A percentile compares a stretch with the other conserved stretches of the same genome.
Conservation (phyloP, 2,797 vertebrate species). For the Urosaurus nigricauda region DNA sequence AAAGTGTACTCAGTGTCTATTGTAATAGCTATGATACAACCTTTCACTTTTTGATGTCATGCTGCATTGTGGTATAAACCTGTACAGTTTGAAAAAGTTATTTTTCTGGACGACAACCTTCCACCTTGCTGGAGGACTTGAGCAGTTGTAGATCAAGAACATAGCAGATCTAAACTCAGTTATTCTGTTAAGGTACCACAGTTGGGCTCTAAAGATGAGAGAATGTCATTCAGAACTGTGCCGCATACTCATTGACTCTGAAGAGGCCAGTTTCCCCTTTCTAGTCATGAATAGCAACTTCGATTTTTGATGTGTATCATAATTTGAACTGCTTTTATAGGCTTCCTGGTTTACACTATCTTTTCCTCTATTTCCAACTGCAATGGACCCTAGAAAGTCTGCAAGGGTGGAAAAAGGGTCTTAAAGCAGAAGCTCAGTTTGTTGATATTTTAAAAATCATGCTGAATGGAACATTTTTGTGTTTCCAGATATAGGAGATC, state of each 20-base stretch:
- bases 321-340: not conserved
- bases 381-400: not conserved
- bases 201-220: too few relatives aligned
- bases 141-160: too few relatives aligned
- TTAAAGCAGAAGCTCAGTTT: not conserved
- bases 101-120: too few relatives aligned
- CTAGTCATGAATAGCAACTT: not conserved
- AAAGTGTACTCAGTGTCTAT: not conserved
- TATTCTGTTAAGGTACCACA: too few relatives aligned
- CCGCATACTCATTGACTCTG: not conserved
- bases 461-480: not conserved
- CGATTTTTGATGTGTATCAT: constrained; percentile 4
- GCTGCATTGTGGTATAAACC: not conserved
- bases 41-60: not conserved
- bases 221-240: not conserved
- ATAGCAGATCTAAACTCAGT: too few relatives aligned
- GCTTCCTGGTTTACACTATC: constrained; percentile 8
- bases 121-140: too few relatives aligned
- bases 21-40: not conserved
- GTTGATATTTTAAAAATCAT: not conserved
- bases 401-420: not conserved
- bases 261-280: not conserved
- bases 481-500: constrained; percentile 1
- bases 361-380: not conserved
- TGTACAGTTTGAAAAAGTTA: not conserved